Base-by-base conservation (phyloP, 2,797 vertebrate genomes). In the Hozukius guyotensis region DNA sequence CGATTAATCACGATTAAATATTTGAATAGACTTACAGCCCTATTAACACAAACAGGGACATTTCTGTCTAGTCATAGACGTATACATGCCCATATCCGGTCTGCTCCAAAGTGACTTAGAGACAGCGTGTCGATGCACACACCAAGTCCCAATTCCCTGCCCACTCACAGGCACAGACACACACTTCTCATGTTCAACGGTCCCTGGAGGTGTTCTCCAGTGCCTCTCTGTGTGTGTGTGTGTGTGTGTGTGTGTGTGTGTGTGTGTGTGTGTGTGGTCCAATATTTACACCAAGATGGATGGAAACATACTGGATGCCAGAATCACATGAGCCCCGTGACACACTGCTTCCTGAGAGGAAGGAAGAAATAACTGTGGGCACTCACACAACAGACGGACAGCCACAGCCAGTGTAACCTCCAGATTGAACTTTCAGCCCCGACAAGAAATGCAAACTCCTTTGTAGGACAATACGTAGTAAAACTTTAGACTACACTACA, bases 121-220 rank as follows among this genome's bases (percentile, higher is more conserved):
- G 79, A 78, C 81, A 55, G 77, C 24, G 29, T 77, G 80, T 91
- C 59, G 59, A 89, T 84, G 72, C 77, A 84, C 84, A 92, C 84
- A 87, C 87, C 82, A 87, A 90, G 85, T 89, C 93, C 89, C 90
- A 92, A 91, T 89, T 93, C 90, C 88, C 92, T 46, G 62, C 82
- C 77, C 86, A 92, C 88, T 93, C 89, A 46, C 81, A 77, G 70
- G 73, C 74, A 71, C 74, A 71, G 74, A 16, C 49, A 6, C 73
- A 38, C 75, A 76, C 75, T 81, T 83, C 80, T 89, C 70, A 64
- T 84, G 81, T 78, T 87, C 91, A 75, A 0, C 24, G 49, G 68
- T 92, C 90, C 90, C 89, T 49, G 34, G 89, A 83, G 91, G 73
- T 65, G 36, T 52, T 68, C 29, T 62, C 64, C 72, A 42, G 22